These are phyloP conservation scores for Tretioscincus oriximinensis DNA, from an alignment of 2,113 vertebrate genomes.

Conservation along the genomic window DNA sequence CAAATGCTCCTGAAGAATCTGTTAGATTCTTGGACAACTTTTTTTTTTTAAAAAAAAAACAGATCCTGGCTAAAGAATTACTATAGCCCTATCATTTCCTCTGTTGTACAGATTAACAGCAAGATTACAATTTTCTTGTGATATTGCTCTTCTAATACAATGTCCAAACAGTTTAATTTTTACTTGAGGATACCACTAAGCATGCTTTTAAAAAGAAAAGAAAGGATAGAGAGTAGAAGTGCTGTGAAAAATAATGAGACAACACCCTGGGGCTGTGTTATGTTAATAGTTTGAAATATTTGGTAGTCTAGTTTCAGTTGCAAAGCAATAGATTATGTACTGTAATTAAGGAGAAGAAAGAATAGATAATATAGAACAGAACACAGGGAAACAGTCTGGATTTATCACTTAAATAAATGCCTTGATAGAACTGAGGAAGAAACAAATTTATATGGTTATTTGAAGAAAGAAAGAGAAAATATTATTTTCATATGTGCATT, in stretches of 20 bases:
- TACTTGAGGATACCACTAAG: not conserved
- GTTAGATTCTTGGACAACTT: too few relatives aligned
- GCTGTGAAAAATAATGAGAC: constrained; percentile 35
- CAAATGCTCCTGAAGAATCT: too few relatives aligned
- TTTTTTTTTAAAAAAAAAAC: too few relatives aligned
- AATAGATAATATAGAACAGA: constrained; percentile 40
- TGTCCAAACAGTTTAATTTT: constrained; percentile 23
- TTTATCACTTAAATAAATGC: constrained; percentile 47
- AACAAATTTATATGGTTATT: constrained; percentile 37
- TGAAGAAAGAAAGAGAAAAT: not conserved
- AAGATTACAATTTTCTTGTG: constrained; percentile 19
- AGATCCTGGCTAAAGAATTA: too few relatives aligned
- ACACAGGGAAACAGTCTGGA: constrained; percentile 39
- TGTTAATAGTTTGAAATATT: constrained; percentile 41
- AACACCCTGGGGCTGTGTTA: not conserved
- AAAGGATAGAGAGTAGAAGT: constrained; percentile 36
- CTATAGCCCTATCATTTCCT: not conserved
- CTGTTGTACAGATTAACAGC: not conserved
- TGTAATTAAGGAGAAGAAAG: constrained; percentile 39
- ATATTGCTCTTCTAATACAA: constrained; percentile 36
- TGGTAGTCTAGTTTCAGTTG: constrained; percentile 28
- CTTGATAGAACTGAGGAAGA: constrained; percentile 35
- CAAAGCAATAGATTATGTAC: constrained; percentile 34
- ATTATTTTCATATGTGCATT: not conserved
- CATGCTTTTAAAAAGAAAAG: constrained; percentile 7